Evolutionary conservation across 1,140 invertebrate species (phyloP).

Genomic region (Drosophila nasuta): DNA sequence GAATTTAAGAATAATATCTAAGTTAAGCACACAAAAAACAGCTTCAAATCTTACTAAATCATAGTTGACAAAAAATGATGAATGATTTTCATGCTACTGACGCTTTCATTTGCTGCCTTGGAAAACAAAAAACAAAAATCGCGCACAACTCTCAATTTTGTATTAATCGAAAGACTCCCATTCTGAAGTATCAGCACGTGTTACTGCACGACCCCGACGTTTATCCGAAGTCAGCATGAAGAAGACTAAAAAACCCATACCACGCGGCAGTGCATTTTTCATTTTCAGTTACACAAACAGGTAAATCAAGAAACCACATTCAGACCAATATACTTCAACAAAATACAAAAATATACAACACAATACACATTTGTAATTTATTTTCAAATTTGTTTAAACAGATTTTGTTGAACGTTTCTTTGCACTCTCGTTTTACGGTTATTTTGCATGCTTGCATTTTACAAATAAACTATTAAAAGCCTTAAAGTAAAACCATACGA

Average conservation of each 20-base stretch:
- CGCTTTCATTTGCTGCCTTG: slow-evolving; percentile 52
- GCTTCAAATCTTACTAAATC: slow-evolving; percentile 58
- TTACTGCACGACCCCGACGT: slow-evolving; percentile 92
- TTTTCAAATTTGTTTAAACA: slow-evolving; percentile 9
- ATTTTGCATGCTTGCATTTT: slow-evolving; percentile 49
- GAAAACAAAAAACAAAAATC: slow-evolving; percentile 25
- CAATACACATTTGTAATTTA: slow-evolving; percentile 21
- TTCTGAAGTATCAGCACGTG: slow-evolving; percentile 78
- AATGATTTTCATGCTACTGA: slow-evolving; percentile 70
- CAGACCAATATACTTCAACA: slow-evolving; percentile 3
- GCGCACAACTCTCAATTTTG: slow-evolving; percentile 46
- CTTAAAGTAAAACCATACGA: slow-evolving; percentile 1
- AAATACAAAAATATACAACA: slow-evolving; percentile 21
- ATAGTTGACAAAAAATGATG: slow-evolving; percentile 50
- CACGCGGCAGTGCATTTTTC: slow-evolving; percentile 96
- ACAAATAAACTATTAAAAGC: slow-evolving; percentile 9
- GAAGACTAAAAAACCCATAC: slow-evolving; percentile 96
- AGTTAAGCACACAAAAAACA: slow-evolving; percentile 28
- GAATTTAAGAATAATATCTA: slow-evolving; percentile 13
- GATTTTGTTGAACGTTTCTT: slow-evolving; percentile 35
- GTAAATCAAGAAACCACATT: slow-evolving; percentile 86
- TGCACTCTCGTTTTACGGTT: slow-evolving; percentile 31
- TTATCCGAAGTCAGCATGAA: slow-evolving; percentile 96
- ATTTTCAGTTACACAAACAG: slow-evolving; percentile 97
- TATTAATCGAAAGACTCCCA: slow-evolving; percentile 81